Evolutionary conservation across 2,797 vertebrate genomes (phyloP).

Genomic region (Fistularia commersonii): DNA sequence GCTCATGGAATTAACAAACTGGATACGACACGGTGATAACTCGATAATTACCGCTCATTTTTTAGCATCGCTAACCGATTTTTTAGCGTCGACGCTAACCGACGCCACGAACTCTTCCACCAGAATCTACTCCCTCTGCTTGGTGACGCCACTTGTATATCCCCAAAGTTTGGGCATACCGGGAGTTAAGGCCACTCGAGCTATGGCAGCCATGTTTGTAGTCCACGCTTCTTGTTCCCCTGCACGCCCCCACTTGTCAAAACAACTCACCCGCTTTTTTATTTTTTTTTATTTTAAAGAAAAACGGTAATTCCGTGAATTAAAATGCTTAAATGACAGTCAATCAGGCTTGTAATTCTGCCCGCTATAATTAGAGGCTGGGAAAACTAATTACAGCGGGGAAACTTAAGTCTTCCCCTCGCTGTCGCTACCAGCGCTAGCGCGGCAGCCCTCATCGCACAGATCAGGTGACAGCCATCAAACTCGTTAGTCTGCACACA

Average conservation of each 20-base stretch:
- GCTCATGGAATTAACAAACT: too few species aligned
- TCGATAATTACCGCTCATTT: too few species aligned
- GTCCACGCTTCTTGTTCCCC: slow-evolving; percentile 33
- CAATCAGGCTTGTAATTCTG: slow-evolving; percentile 84
- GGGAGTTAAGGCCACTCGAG: too few species aligned
- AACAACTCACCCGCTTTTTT: slow-evolving; percentile 66
- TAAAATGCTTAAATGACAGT: slow-evolving; percentile 84
- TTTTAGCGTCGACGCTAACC: too few species aligned
- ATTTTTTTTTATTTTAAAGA: slow-evolving; percentile 47
- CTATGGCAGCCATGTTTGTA: too few species aligned
- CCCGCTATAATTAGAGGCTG: slow-evolving; percentile 84
- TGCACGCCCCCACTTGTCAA: slow-evolving; percentile 59
- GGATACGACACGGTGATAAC: too few species aligned
- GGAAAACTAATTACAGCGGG: slow-evolving; percentile 85
- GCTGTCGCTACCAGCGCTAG: slow-evolving; percentile 59
- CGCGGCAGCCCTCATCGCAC: slow-evolving; percentile 78
- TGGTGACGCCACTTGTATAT: too few species aligned
- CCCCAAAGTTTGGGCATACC: too few species aligned
- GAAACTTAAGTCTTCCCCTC: slow-evolving; percentile 85
- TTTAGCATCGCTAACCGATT: too few species aligned
- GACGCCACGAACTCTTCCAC: too few species aligned
- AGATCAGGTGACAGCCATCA: slow-evolving; percentile 83
- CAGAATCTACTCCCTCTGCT: too few species aligned
- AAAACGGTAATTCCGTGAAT: slow-evolving; percentile 71
- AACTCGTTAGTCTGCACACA: slow-evolving; percentile 65